phyloP scores from a whole-genome alignment of 2,797 vertebrate genomes.

The Silurus aristotelis region DNA sequence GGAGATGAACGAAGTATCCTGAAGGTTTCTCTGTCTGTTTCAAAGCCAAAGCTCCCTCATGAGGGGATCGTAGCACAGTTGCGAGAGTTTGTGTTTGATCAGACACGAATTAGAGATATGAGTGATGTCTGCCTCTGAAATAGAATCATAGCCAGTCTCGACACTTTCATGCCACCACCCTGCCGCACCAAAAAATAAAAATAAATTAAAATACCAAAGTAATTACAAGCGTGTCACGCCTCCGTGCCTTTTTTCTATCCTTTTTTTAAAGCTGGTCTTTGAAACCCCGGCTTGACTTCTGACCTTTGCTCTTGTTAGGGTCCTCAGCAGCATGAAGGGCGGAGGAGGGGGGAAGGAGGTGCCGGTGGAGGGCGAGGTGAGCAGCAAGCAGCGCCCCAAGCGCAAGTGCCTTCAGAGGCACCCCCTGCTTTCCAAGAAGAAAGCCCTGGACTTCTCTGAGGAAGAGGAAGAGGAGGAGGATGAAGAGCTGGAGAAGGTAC shows the following conservation, averaged over 20 bases:
- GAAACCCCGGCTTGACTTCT: constrained; percentile 17
- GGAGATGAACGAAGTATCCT: constrained; percentile 43
- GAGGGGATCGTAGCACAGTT: not conserved
- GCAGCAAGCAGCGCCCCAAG: constrained; percentile 92
- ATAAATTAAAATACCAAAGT: not conserved
- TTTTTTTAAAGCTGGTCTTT: constrained; percentile 8
- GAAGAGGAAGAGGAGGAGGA: constrained; percentile 97
- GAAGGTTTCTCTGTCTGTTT: constrained; percentile 19
- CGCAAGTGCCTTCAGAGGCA: constrained; percentile 99
- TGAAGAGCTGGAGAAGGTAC: constrained; percentile 92
- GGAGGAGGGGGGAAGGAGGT: constrained; percentile 91
- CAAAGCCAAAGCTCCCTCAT: constrained; percentile 1
- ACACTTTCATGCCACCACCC: not conserved
- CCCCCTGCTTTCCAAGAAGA: constrained; percentile 96
- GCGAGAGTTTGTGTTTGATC: not conserved
- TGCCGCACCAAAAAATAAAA: not conserved
- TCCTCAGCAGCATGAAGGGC: constrained; percentile 95
- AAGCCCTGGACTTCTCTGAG: constrained; percentile 94
- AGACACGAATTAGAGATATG: not conserved
- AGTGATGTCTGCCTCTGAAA: not conserved
- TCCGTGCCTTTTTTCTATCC: constrained; percentile 10
- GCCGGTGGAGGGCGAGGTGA: constrained; percentile 85
- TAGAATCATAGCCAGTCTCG: constrained; percentile 4
- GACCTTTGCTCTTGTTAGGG: constrained; percentile 62
- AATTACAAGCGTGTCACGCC: constrained; percentile 28